These are phyloP conservation scores for Butorides virescens DNA, from an alignment of 2,113 vertebrate species.

Conservation along the genomic window DNA sequence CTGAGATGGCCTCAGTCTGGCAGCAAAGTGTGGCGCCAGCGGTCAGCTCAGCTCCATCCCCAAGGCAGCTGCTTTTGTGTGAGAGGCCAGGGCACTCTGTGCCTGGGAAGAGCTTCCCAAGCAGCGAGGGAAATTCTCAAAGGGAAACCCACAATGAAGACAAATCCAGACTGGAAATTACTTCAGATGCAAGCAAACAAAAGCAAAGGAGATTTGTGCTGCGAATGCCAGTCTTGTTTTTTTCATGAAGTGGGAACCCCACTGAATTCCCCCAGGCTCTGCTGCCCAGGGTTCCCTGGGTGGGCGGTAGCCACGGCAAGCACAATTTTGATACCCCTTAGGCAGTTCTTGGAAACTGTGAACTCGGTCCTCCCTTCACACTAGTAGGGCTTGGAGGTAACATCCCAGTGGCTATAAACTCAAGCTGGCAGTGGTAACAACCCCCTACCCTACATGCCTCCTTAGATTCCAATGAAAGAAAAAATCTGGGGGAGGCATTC, in stretches of 20 bases:
- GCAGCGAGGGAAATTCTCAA: not conserved
- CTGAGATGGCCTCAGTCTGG: not conserved
- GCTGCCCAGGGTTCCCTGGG: not conserved
- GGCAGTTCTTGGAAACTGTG: not conserved
- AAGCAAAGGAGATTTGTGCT: not conserved
- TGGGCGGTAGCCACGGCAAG: not conserved
- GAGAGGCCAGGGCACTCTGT: not conserved
- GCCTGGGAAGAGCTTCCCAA: not conserved
- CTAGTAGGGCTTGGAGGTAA: not conserved
- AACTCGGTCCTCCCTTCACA: not conserved
- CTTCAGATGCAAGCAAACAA: not conserved
- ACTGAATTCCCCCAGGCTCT: not conserved
- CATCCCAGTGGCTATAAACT: not conserved
- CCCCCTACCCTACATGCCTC: not conserved
- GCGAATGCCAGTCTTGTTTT: not conserved
- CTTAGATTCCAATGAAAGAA: not conserved
- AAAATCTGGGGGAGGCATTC: not conserved
- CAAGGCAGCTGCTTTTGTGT: not conserved
- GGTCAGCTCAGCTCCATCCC: not conserved
- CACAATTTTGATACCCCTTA: not conserved
- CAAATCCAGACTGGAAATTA: not conserved
- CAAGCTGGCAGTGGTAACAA: not conserved
- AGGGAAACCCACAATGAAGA: not conserved
- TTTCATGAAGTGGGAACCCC: not conserved
- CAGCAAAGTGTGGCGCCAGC: accelerated